A percentile compares a stretch with the other conserved stretches of the same genome.
These are phyloP conservation scores for Phaenicophaeus curvirostris DNA, from an alignment of 2,797 vertebrate genomes.

Conservation along the genomic window DNA sequence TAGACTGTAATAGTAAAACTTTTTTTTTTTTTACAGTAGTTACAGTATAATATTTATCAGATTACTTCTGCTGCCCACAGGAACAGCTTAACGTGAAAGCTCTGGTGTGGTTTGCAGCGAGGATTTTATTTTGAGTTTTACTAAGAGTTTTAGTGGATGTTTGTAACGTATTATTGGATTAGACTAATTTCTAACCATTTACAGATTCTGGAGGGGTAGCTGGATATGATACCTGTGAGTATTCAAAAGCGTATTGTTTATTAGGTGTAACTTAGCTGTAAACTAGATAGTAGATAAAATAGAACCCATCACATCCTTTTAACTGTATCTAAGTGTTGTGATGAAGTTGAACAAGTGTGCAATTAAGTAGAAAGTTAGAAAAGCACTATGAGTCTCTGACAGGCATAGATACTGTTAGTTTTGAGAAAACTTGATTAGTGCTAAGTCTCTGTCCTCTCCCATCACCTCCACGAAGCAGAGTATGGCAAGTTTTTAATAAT, in stretches of 20 bases:
- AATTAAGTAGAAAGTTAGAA: not conserved
- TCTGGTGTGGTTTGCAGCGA: slow-evolving; percentile 10
- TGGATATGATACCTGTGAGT: slow-evolving; percentile 3
- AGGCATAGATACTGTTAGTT: not conserved
- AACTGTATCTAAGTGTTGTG: not conserved
- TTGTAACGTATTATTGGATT: slow-evolving; percentile 4
- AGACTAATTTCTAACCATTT: slow-evolving; percentile 17
- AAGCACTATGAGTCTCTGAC: not conserved
- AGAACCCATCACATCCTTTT: slow-evolving; percentile 46
- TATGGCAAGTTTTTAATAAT: slow-evolving; percentile 49
- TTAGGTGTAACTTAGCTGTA: slow-evolving; percentile 3
- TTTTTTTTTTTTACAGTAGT: slow-evolving; percentile 2
- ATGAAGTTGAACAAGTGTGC: not conserved
- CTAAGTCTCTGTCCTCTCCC: not conserved
- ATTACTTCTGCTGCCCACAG: not conserved
- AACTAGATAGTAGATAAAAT: not conserved
- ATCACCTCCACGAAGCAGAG: not conserved
- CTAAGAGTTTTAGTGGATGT: slow-evolving; percentile 26
- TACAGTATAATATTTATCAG: slow-evolving; percentile 8
- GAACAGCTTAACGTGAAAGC: not conserved
- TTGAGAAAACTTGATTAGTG: not conserved
- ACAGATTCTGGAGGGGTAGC: slow-evolving; percentile 27
- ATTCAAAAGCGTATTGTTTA: slow-evolving; percentile 16
- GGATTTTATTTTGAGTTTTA: slow-evolving; percentile 19
- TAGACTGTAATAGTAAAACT: not conserved